phyloP scores from a whole-genome alignment of 2,113 vertebrate species.

The Machaerirhynchus nigripectus region DNA sequence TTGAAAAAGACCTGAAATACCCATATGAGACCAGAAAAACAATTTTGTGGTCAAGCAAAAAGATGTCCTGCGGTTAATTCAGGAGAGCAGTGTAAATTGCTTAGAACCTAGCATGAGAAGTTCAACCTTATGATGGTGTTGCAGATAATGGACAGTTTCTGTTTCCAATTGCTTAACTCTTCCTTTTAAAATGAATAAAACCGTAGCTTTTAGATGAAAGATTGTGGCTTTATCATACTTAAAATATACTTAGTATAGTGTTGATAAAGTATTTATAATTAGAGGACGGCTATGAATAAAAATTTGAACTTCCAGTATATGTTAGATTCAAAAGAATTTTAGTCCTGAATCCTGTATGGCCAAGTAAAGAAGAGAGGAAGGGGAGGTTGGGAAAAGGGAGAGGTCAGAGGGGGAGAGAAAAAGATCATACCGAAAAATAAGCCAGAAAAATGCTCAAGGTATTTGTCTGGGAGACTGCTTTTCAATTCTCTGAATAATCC shows the following conservation, averaged over 20 bases:
- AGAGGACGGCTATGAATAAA: neutral
- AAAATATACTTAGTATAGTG: neutral
- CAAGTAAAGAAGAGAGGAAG: neutral
- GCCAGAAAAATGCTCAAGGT: neutral
- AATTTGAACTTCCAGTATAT: neutral
- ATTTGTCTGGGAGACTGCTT: neutral
- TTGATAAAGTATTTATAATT: neutral
- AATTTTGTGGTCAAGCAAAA: neutral
- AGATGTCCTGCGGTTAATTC: neutral
- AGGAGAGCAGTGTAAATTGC: neutral
- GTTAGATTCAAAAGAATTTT: neutral
- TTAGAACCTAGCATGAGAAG: neutral
- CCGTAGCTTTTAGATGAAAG: neutral
- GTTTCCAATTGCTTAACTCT: neutral
- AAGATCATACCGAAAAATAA: neutral
- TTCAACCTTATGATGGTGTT: neutral
- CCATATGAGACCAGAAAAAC: neutral
- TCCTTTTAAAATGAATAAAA: neutral
- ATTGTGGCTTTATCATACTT: neutral
- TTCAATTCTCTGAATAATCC: neutral
- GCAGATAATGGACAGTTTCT: neutral
- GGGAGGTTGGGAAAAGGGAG: neutral
- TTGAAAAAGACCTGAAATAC: constrained; percentile 12
- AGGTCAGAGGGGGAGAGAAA: neutral
- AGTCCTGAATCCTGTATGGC: neutral